Evolutionary conservation across 2,797 vertebrate species (phyloP), one percentile per base, ranked within the genome.

Genomic region (Molossus alvarezi): DNA sequence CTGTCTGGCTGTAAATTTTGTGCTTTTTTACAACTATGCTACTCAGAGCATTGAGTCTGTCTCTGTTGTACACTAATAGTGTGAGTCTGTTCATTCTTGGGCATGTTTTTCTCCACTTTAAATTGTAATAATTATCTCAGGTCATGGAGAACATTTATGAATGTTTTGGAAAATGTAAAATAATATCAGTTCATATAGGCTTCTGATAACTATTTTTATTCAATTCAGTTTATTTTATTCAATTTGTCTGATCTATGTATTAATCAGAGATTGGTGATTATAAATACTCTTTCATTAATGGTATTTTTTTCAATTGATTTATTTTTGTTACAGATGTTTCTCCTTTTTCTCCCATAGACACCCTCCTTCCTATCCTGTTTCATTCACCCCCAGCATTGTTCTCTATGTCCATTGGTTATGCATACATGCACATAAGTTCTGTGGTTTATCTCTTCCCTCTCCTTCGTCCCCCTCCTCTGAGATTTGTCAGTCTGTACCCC

Each of bases 111-210:
- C 41, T 73, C 57, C 55, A 79, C 14, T 73, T 91, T 51, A 93
- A 84, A 79, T 84, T 80, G 45, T 55, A 90, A 72, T 93, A 37
- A 58, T 77, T 77, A 51, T 83, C 17, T 95, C 77, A 83, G 37
- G n/a, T 51, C 65, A 57, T 71, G 27, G 20, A 82, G 27, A 90
- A 72, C 72, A 93, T 60, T 85, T 72, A 53, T 80, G 55, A 91
- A 72, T 23, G 4, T 79, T 73, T 88, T 55, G 1, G 21, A 90
- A 88, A 67, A 27, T 88, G 4, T 11, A 64, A 91, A 23, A 20
- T 65, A 15, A 58, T n/a, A 5, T 93, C 75, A 51, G 51, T 90
- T 77, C 73, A n/a, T 27, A 58, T 25, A 83, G 29, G 20, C 25
- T 20, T 65, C 27, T 62, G 33, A 72, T 72, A 58, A 58, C 33